Evolutionary conservation across 2,888 invertebrate species (phyloP), one percentile per base, ranked within the genome.

Genomic region (Acrocyrtus sp.): DNA sequence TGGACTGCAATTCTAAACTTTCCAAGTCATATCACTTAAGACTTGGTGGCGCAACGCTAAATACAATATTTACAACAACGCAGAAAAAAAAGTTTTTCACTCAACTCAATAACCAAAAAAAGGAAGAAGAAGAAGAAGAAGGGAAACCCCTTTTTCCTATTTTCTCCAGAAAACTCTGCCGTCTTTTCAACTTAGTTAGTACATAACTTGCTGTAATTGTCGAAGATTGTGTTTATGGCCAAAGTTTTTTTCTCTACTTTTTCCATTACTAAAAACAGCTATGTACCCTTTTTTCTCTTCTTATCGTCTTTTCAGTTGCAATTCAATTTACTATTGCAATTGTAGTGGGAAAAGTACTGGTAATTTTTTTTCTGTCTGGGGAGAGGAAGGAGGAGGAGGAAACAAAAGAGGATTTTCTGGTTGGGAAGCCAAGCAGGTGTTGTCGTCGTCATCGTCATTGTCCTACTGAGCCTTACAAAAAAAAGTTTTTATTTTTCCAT

Each of bases 341-440:
- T 45, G 45, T 45, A 12, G 17, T 6, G 5, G 45, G 45, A 45
- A n/a, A 45, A 19, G 45, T 45, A 45, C 17, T 39, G 39, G 34
- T 34, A 34, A 34, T 34, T 34, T 12, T 10, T 39, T 39, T 39
- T 6, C n/a, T n/a, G n/a, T n/a, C n/a, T n/a, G n/a, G 34, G 5
- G 34, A 8, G 34, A 34, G 34, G 34, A 12, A 34, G 12, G 12
- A 34, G 34, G 34, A n/a, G n/a, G n/a, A 43, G 41, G 70, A 69
- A 72, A 34, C 34, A 34, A 34, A 34, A 34, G 58, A 58, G 66
- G 47, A 60, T 56, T 62, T 78, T 78, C 76, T 76, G 78, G 70
- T 75, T 78, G 78, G 61, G 75, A 77, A 77, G 72, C 65, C 78
- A 78, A 73, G 76, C 78, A 78, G 74, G 76, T 73, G 73, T 69